Percentiles rank a stretch among this genome's conserved stretches.
phyloP scores from a whole-genome alignment of 2,888 invertebrate species.

The Pollenia griseotomentosa region DNA sequence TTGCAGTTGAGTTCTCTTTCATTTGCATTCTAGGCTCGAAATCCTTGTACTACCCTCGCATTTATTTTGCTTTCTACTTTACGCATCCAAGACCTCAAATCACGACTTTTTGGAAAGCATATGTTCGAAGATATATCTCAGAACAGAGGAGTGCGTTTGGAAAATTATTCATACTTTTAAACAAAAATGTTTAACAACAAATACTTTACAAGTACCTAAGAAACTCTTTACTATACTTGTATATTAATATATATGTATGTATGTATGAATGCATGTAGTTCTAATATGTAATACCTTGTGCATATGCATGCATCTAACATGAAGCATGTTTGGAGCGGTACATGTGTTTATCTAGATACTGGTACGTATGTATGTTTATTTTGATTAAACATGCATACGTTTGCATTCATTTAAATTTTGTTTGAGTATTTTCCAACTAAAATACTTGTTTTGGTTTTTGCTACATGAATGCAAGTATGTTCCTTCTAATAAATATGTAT shows the following conservation, averaged over 20 bases:
- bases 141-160: conserved; percentile 3
- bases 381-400: conserved; percentile 65
- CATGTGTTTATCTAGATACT: conserved; percentile 27
- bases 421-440: conserved; percentile 55
- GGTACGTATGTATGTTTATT: conserved; percentile 28
- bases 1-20: neutral
- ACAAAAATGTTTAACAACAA: conserved; percentile 35
- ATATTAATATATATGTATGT: neutral
- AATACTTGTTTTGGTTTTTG: conserved; percentile 69
- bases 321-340: neutral
- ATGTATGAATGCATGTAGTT: neutral
- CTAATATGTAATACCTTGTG: neutral
- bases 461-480: conserved; percentile 41
- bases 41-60: neutral
- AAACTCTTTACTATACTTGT: conserved; percentile 34
- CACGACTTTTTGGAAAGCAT: conserved; percentile 29
- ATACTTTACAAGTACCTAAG: conserved; percentile 28
- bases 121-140: neutral
- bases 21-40: neutral
- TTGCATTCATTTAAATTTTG: conserved; percentile 72
- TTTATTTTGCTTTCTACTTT: neutral
- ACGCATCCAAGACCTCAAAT: neutral
- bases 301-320: conserved; percentile 1
- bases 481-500: neutral
- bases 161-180: conserved; percentile 51